Conservation (phyloP, 2,888 invertebrate species). For the Chrysolina oricalcia region DNA sequence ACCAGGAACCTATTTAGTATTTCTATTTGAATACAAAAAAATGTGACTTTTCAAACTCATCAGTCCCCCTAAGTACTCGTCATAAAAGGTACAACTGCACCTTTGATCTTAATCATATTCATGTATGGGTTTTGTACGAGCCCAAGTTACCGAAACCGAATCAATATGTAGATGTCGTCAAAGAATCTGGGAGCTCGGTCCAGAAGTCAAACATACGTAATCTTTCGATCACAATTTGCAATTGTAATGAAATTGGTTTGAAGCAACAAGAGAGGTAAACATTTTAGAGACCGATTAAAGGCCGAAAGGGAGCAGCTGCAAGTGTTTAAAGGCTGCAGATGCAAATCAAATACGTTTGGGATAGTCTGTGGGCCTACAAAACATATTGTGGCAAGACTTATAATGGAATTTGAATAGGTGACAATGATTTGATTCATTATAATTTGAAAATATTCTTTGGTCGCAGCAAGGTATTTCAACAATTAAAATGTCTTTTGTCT, state of each 20-base stretch:
- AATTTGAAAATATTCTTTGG: no score
- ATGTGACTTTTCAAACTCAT: no score
- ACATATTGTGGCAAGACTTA: no score
- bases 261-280: conserved; percentile 62
- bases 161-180: neutral
- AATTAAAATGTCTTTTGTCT: no score
- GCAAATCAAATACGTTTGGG: conserved; percentile 59
- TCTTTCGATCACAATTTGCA: conserved; percentile 58
- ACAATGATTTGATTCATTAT: no score
- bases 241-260: conserved; percentile 59
- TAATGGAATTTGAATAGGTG: no score
- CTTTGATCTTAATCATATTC: neutral
- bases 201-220: conserved; percentile 50
- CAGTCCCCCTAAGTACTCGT: no score
- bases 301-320: conserved; percentile 60
- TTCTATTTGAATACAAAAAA: no score
- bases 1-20: no score
- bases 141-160: conserved; percentile 1
- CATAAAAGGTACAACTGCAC: neutral
- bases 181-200: conserved; percentile 18
- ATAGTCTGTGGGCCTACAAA: conserved; percentile 33
- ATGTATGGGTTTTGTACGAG: neutral
- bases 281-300: conserved; percentile 62
- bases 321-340: conserved; percentile 60
- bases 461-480: no score